Evolutionary conservation across 1,140 invertebrate genomes (phyloP).

Genomic region (Metaphire vulgaris): DNA sequence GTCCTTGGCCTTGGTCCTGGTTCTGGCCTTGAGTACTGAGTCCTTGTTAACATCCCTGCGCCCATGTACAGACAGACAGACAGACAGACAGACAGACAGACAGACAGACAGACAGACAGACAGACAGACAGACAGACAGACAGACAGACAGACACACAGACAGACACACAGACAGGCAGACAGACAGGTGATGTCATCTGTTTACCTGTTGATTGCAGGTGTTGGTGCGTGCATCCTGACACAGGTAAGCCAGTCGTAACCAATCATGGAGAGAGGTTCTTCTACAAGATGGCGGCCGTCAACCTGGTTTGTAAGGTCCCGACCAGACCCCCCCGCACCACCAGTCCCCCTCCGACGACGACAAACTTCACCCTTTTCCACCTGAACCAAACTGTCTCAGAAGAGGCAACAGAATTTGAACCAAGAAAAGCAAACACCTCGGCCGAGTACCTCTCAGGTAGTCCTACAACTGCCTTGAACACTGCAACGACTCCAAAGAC

Average conservation of each 20-base stretch:
- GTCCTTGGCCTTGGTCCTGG: background rate
- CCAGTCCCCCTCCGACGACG: background rate
- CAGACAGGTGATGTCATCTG: no score
- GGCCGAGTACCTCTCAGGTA: no score
- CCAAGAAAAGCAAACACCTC: no score
- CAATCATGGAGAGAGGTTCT: background rate
- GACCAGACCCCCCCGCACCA: background rate
- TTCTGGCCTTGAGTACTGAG: background rate
- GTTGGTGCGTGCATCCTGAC: background rate
- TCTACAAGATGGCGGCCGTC: background rate
- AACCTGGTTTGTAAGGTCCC: background rate
- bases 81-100: background rate
- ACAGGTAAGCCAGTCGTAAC: background rate
- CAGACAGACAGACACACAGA: background rate
- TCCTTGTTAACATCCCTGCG: no score
- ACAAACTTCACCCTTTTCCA: background rate
- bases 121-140: background rate
- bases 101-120: background rate
- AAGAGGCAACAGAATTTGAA: no score
- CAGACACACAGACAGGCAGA: background rate
- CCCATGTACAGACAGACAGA: background rate
- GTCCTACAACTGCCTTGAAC: no score
- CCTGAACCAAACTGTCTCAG: background rate
- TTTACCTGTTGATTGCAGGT: no score
- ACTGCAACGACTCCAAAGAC: no score